phyloP scores from a whole-genome alignment of 2,113 vertebrate genomes.

The Paramormyrops kingsleyae region DNA sequence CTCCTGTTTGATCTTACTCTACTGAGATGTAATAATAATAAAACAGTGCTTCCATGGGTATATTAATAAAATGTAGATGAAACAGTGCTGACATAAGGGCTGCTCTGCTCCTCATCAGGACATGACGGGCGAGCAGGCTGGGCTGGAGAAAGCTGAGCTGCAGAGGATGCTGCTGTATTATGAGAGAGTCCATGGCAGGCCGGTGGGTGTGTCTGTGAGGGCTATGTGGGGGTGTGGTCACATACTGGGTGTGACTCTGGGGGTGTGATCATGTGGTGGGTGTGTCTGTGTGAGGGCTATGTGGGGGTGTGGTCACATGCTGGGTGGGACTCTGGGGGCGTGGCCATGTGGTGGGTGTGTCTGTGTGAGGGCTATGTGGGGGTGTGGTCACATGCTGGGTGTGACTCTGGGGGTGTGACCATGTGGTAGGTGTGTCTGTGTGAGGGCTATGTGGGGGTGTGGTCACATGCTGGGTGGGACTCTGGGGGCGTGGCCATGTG shows the following conservation, averaged over 20 bases:
- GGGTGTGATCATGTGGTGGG: too few species aligned
- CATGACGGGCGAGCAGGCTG: not conserved
- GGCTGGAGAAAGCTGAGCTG: constrained; percentile 71
- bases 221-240: too few species aligned
- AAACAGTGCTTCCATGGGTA: not conserved
- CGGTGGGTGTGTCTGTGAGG: constrained; percentile 68
- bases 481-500: not conserved
- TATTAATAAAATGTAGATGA: not conserved
- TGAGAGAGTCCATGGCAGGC: constrained; percentile 67
- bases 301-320: too few species aligned
- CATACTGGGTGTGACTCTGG: too few species aligned
- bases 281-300: too few species aligned
- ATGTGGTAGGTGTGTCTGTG: constrained; percentile 48
- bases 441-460: not conserved
- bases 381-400: not conserved
- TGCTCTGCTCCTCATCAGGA: not conserved
- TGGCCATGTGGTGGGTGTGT: constrained; percentile 62
- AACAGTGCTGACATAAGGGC: not conserved
- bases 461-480: not conserved
- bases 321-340: too few species aligned
- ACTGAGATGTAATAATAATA: not conserved
- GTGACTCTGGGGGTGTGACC: too few species aligned
- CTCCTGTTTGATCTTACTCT: not conserved
- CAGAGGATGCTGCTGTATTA: constrained; percentile 78
- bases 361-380: not conserved